Conservation (phyloP, 2,888 invertebrate species). For the Orthonevra nobilis region DNA sequence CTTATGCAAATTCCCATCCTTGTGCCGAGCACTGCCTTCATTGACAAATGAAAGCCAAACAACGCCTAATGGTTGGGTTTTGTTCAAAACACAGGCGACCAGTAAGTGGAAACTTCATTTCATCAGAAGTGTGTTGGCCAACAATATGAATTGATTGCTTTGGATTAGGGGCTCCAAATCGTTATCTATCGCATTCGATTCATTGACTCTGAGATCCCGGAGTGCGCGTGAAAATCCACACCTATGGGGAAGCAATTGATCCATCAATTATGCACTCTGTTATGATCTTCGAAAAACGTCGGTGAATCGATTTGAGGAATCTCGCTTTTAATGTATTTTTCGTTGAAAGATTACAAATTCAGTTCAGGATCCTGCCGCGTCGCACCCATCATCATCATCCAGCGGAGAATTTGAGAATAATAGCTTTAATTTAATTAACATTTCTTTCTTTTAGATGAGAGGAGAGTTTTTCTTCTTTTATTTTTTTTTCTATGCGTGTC, state of each 20-base stretch:
- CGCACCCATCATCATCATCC: constrained; percentile 54
- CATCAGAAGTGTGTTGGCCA: constrained; percentile 42
- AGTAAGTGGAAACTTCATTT: constrained; percentile 36
- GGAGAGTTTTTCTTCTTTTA: constrained; percentile 28
- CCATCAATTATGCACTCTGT: constrained; percentile 52
- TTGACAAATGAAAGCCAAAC: constrained; percentile 65
- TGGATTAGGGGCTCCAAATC: constrained; percentile 31
- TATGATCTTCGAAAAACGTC: constrained; percentile 54
- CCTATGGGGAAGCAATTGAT: constrained; percentile 64
- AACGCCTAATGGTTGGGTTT: constrained; percentile 52
- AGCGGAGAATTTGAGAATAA: constrained; percentile 50
- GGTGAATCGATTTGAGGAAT: constrained; percentile 35
- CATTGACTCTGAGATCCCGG: constrained; percentile 53
- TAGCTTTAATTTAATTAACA: constrained; percentile 69
- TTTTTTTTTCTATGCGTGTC: no score
- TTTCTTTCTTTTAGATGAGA: constrained; percentile 59
- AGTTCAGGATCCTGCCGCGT: constrained; percentile 60
- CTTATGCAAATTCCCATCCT: constrained; percentile 31
- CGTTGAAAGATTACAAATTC: constrained; percentile 35
- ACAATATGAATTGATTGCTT: constrained; percentile 67
- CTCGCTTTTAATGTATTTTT: no score
- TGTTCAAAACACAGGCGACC: constrained; percentile 33
- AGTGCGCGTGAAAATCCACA: constrained; percentile 68
- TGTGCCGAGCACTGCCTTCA: not conserved
- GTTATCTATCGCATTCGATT: constrained; percentile 53